Conservation (phyloP, 2,113 vertebrate species). For the Lontra canadensis region DNA sequence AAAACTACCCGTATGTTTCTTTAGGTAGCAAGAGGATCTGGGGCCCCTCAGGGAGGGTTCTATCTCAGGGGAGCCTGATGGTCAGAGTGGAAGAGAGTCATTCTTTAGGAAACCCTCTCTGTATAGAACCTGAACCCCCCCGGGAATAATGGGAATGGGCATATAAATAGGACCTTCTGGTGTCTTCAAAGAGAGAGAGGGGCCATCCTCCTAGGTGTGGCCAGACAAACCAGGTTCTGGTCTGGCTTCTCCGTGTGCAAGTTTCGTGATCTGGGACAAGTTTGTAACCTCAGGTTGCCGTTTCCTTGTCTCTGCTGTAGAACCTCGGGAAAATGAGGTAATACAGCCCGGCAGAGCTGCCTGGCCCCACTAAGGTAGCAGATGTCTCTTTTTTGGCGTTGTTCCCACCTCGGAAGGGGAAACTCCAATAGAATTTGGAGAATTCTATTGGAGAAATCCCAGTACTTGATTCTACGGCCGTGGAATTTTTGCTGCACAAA, state of each 20-base stretch:
- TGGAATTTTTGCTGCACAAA: neutral
- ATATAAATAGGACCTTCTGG: neutral
- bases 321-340: neutral
- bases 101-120: neutral
- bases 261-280: neutral
- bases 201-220: neutral
- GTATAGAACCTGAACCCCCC: no score
- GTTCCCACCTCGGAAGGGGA: neutral
- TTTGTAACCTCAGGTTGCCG: accelerated
- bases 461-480: neutral
- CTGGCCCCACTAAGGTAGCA: neutral
- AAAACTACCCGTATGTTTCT: neutral
- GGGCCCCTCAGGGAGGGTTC: neutral
- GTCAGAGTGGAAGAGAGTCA: neutral
- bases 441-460: no score
- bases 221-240: neutral
- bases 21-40: neutral
- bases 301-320: neutral
- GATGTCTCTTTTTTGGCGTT: neutral
- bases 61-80: neutral
- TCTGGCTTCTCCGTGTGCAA: neutral
- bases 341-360: neutral
- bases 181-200: neutral
- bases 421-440: neutral
- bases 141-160: neutral